Evolutionary conservation across 2,888 invertebrate species (phyloP), one percentile per base, ranked within the genome.

Genomic region (Lasius platythorax): DNA sequence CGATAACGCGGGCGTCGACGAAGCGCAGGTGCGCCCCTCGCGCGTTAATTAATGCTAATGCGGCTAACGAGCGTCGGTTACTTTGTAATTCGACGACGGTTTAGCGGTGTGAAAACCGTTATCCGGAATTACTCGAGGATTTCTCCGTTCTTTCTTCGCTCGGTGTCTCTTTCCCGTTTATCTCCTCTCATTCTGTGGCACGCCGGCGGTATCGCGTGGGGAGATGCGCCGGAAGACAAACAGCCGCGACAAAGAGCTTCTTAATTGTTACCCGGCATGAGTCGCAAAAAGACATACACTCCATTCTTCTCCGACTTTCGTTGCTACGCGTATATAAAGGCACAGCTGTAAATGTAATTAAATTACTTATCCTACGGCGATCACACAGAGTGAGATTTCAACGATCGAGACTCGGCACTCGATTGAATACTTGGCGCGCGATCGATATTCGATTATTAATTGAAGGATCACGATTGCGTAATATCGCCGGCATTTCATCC

Each of bases 1-100:
- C n/a, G 33, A 53, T 43, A 43, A 50, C 9, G 50, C 50, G 18
- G 63, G 11, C 30, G 56, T 75, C 66, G n/a, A 68, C 53, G 18
- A 63, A 63, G 61, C 37, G 61, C 84, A 83, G 81, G 82, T 84
- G 85, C 33, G 75, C 43, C 64, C 58, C 81, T 74, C 68, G 73
- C 76, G 73, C 82, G 87, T 86, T 90, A 90, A 90, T 90, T 90
- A 90, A 90, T 85, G 90, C 88, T 87, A 90, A 90, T 88, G 64
- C 87, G 81, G 78, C 79, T 89, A 90, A 90, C 89, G 84, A 90
- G 89, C 74, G 84, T 63, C 87, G 89, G 89, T 89, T 89, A 86
- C 85, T 89, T 87, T 86, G 90, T 86, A 90, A 90, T 85, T 88
- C 88, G 90, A 87, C 79, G 83, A 81, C 78, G 86, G 85, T 88